phyloP scores from a whole-genome alignment of 1,140 invertebrate species.

The Mercenaria mercenaria region DNA sequence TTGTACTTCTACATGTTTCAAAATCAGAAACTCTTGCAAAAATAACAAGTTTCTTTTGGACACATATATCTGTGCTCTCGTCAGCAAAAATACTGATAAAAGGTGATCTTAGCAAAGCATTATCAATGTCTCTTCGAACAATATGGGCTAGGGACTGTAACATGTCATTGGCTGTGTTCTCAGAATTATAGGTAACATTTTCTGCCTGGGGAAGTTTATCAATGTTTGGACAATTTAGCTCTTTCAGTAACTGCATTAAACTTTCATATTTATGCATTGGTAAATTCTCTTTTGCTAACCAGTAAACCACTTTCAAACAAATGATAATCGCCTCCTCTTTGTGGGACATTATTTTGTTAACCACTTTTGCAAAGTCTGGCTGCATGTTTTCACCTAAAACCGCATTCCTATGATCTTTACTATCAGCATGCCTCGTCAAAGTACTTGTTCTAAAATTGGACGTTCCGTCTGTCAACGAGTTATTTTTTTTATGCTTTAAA shows the following conservation, averaged over 20 bases:
- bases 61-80: neutral
- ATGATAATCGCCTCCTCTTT: neutral
- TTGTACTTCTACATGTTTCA: neutral
- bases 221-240: neutral
- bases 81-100: neutral
- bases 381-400: no score
- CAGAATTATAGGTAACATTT: neutral
- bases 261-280: neutral
- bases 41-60: neutral
- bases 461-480: neutral
- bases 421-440: neutral
- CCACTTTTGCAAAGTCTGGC: neutral
- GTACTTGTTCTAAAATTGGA: neutral
- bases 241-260: neutral
- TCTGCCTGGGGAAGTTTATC: neutral
- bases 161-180: neutral
- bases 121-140: neutral
- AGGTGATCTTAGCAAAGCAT: neutral
- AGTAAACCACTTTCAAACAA: constrained; percentile 1
- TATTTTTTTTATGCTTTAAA: no score
- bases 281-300: constrained; percentile 3
- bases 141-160: neutral
- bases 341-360: neutral
- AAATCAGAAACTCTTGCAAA: neutral
- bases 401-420: neutral